phyloP scores from a whole-genome alignment of 92 coral and sea anemone genomes.

The Zoanthus sansibaricus region DNA sequence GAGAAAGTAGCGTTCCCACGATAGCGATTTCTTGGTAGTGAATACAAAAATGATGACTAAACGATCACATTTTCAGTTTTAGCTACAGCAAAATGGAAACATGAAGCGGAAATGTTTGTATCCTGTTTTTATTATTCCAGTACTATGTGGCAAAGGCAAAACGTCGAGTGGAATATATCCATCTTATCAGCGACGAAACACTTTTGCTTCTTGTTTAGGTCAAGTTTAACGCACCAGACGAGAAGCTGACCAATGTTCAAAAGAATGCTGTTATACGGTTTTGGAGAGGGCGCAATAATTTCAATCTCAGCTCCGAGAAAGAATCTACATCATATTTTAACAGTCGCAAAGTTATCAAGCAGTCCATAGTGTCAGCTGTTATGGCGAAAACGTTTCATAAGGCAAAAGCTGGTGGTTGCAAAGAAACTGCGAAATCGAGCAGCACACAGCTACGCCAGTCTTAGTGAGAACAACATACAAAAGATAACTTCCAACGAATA shows the following conservation, averaged over 20 bases:
- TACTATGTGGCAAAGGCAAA: neutral
- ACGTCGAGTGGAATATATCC: neutral
- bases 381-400: constrained; percentile 8
- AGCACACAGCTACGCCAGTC: constrained; percentile 39
- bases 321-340: constrained; percentile 41
- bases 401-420: constrained; percentile 34
- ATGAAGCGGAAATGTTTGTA: neutral
- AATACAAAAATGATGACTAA: neutral
- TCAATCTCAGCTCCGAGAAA: constrained; percentile 33
- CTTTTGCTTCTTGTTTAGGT: neutral
- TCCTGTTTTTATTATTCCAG: neutral
- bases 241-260: too few relatives aligned
- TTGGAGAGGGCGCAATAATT: constrained; percentile 25
- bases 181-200: constrained; percentile 17
- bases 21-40: too few relatives aligned
- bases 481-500: constrained; percentile 31
- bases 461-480: constrained; percentile 33
- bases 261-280: too few relatives aligned
- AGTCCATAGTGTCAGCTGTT: neutral
- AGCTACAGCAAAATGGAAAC: neutral
- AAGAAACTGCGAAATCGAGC: constrained; percentile 31
- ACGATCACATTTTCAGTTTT: neutral
- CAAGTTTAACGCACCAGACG: too few relatives aligned
- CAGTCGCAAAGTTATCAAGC: neutral
- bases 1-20: too few relatives aligned